Base-by-base conservation (phyloP, 2,797 vertebrate genomes). In the Leptatherina wallacei region DNA sequence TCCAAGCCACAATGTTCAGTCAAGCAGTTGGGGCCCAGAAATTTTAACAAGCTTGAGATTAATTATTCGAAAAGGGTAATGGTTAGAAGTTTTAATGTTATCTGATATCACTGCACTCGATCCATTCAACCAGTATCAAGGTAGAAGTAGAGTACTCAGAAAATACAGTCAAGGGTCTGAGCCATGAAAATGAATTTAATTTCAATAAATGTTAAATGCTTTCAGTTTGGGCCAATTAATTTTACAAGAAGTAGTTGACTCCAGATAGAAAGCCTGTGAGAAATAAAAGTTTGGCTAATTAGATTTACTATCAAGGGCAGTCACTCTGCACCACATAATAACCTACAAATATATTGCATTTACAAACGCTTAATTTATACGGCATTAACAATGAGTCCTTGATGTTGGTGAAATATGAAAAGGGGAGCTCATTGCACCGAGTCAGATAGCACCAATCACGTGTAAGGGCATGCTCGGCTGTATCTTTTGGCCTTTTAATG, bases 401-500 rank as follows among this genome's bases (percentile, higher is more conserved):
- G 75, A 47, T 78, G 80, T 18, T 75, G 80, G 61, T 83, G 75
- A 85, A 88, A 90, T 86, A 87, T 77, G 80, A 68, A 82, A 61
- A 24, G 35, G 54, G 42, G 66, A 64, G 67, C 66, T 79, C 54
- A 71, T 4, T 60, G 64, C 61, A 73, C 63, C 44, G 63, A 69
- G 73, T 78, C 72, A 55, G 75, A 80, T 70, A 29, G 67, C 67
- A 85, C 69, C 75, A 66, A 72, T 89, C 88, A 80, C 66, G 56
- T 78, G 80, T 86, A 81, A 90, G 89, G 88, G 90, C 85, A 65
- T 68, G 80, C 66, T 80, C 72, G 36, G 67, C 55, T 75, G 69
- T 70, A 76, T 85, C 84, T 82, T 91, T 89, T 90, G 91, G 83
- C 90, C 89, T 89, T 85, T 89, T 86, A 88, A 91, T 87, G 74